These are phyloP conservation scores for Miichthys miiuy DNA, from an alignment of 2,797 vertebrate genomes.

Conservation along the genomic window DNA sequence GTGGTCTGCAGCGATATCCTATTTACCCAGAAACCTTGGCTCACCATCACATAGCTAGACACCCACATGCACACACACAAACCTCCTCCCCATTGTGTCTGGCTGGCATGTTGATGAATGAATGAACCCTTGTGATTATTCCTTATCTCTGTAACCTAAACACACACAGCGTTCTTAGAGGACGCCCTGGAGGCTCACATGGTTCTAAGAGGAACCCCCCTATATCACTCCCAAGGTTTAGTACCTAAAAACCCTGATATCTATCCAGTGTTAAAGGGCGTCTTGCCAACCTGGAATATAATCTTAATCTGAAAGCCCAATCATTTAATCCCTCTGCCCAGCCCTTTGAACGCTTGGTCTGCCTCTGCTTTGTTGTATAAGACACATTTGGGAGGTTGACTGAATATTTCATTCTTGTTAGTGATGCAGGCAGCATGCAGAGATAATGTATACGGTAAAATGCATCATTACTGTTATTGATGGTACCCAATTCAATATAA, in stretches of 20 bases:
- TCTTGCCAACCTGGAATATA: slow-evolving; percentile 48
- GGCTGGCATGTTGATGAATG: slow-evolving; percentile 77
- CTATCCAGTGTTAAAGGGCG: slow-evolving; percentile 17
- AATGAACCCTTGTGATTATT: slow-evolving; percentile 65
- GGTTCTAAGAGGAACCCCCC: slow-evolving; percentile 28
- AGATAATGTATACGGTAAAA: neutral
- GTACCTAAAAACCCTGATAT: slow-evolving; percentile 35
- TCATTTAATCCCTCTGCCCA: slow-evolving; percentile 46
- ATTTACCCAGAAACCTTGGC: slow-evolving; percentile 67
- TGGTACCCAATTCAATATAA: neutral
- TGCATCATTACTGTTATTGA: neutral
- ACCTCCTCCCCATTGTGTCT: slow-evolving; percentile 69
- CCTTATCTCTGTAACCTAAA: slow-evolving; percentile 72
- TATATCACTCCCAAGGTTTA: slow-evolving; percentile 31
- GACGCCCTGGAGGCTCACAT: slow-evolving; percentile 50
- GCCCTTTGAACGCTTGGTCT: slow-evolving; percentile 43
- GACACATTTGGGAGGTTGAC: slow-evolving; percentile 8
- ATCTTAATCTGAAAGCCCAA: slow-evolving; percentile 59
- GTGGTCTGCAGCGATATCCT: slow-evolving; percentile 55
- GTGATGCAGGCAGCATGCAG: slow-evolving; percentile 4
- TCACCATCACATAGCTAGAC: slow-evolving; percentile 53
- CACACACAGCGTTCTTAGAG: slow-evolving; percentile 44
- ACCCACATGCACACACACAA: slow-evolving; percentile 30
- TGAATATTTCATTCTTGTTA: slow-evolving; percentile 28
- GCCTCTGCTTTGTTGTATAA: slow-evolving; percentile 11